Percentiles rank a stretch among this genome's conserved stretches.
phyloP scores from a whole-genome alignment of 1,140 invertebrate genomes.

The Hesperophylax magnus region DNA sequence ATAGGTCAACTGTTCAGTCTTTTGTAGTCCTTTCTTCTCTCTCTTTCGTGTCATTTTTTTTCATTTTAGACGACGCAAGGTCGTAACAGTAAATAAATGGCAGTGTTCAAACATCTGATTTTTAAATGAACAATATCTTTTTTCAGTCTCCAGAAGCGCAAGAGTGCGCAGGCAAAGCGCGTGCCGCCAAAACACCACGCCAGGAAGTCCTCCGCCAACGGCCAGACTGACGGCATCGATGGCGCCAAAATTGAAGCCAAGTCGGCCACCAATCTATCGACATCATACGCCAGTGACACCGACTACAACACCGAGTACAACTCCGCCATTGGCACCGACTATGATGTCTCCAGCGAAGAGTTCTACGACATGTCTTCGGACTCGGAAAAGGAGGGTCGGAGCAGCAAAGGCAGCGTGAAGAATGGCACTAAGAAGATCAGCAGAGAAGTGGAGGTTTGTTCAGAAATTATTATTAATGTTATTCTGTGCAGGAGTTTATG shows the following conservation, averaged over 20 bases:
- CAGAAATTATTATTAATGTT: too few relatives aligned
- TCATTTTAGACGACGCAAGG: too few relatives aligned
- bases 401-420: neutral
- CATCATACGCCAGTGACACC: conserved; percentile 62
- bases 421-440: conserved; percentile 34
- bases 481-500: too few relatives aligned
- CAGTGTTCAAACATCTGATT: too few relatives aligned
- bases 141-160: conserved; percentile 6
- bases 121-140: neutral
- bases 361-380: conserved; percentile 68
- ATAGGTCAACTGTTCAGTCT: too few relatives aligned
- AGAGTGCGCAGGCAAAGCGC: neutral
- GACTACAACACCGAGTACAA: conserved; percentile 68
- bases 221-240: conserved; percentile 44
- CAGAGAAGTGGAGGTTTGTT: conserved; percentile 17
- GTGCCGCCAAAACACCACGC: neutral
- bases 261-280: conserved; percentile 51
- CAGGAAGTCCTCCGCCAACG: neutral
- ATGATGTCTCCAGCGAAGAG: conserved; percentile 68
- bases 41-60: too few relatives aligned
- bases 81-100: too few relatives aligned
- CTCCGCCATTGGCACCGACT: conserved; percentile 65
- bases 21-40: too few relatives aligned
- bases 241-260: neutral
- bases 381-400: conserved; percentile 53